Evolutionary conservation across 2,797 vertebrate genomes (phyloP).

Genomic region (Xyrichtys novacula): DNA sequence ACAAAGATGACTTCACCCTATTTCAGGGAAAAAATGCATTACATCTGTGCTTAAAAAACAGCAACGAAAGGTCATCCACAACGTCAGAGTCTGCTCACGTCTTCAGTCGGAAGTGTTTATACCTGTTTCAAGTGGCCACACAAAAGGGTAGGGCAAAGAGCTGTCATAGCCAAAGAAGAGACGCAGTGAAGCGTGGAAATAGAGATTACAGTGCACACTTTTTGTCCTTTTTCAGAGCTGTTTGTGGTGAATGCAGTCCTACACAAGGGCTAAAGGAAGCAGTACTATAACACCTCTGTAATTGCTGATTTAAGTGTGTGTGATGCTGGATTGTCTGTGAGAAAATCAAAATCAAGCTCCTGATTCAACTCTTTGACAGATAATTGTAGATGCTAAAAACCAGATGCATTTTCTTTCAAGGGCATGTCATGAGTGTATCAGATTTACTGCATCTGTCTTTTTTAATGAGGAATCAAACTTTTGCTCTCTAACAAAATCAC

Average conservation of each 20-base stretch:
- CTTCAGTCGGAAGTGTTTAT: slow-evolving; percentile 1
- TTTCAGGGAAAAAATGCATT: not conserved
- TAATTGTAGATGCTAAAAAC: not conserved
- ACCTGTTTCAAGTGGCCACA: not conserved
- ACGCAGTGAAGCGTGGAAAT: not conserved
- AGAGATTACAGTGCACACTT: not conserved
- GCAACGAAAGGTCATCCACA: not conserved
- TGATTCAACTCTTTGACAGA: not conserved
- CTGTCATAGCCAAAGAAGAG: not conserved
- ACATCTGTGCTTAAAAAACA: not conserved
- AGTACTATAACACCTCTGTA: not conserved
- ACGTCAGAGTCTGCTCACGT: not conserved
- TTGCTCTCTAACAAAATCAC: too few species aligned
- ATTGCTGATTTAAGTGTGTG: not conserved
- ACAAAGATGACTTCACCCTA: not conserved
- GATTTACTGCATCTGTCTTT: too few species aligned
- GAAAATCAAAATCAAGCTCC: not conserved
- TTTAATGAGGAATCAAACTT: too few species aligned
- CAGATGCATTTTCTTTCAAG: not conserved
- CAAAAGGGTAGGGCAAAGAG: not conserved
- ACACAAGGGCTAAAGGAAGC: not conserved
- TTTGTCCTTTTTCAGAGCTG: not conserved
- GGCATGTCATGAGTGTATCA: too few species aligned
- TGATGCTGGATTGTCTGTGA: not conserved
- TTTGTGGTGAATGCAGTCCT: not conserved